A percentile compares a stretch with the other conserved stretches of the same genome.
Conservation (phyloP, 64 coral and sea anemone species). For the Pocillopora damicornis region DNA sequence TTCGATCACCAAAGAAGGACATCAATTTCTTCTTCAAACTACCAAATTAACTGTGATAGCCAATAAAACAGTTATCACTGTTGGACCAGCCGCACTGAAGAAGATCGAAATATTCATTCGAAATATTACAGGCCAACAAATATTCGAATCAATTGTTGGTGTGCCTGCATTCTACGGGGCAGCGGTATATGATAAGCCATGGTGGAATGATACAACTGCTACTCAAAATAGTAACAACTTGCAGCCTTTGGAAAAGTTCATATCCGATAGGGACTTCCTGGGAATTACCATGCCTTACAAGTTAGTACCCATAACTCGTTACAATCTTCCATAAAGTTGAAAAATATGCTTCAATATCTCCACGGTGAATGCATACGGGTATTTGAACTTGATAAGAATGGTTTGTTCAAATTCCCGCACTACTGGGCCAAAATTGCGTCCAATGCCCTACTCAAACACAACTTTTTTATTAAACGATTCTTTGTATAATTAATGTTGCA, state of each 20-base stretch:
- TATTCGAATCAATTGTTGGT: constrained; percentile 24
- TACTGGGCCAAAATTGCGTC: too few species aligned
- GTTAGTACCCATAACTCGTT: not conserved
- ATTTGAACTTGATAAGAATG: too few species aligned
- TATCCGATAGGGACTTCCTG: constrained; percentile 15
- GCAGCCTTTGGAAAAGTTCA: not conserved
- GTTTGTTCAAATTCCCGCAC: too few species aligned
- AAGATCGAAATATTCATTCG: constrained; percentile 13
- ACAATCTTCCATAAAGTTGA: not conserved
- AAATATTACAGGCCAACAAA: not conserved
- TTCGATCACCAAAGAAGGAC: not conserved
- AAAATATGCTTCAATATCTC: too few species aligned
- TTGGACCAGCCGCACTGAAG: constrained; percentile 4
- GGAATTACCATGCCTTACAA: constrained; percentile 28
- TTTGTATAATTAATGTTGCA: too few species aligned
- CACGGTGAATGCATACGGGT: too few species aligned
- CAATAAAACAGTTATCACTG: not conserved
- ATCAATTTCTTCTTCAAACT: constrained; percentile 10
- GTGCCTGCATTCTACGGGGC: constrained; percentile 26
- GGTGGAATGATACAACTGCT: constrained; percentile 3
- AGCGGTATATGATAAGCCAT: constrained; percentile 21
- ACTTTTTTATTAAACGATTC: too few species aligned
- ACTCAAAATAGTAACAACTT: not conserved
- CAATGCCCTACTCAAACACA: too few species aligned
- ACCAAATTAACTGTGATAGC: not conserved